Evolutionary conservation across 37 sponge, comb jelly and placozoan genomes (phyloP), one percentile per base, ranked within the genome.

Genomic region (Mnemiopsis leidyi): DNA sequence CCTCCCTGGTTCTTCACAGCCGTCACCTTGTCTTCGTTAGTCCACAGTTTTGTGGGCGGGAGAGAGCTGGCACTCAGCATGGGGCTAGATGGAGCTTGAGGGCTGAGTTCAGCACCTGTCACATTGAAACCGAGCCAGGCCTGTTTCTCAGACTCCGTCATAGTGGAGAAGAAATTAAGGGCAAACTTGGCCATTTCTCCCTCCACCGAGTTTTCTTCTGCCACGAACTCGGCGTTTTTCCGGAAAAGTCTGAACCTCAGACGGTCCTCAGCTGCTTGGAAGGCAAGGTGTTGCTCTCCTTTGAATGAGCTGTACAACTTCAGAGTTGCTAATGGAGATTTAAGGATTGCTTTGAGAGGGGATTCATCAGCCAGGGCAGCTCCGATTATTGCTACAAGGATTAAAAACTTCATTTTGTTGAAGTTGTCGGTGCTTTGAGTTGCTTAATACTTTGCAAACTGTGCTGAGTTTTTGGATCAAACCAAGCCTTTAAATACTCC

Each of bases 1-100:
- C 30, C 3, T 71, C 75, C 75, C 75, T 71, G 75, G 75, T 71
- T 71, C n/a, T 71, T 18, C 2, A 71, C 75, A 7, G 75, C 30
- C 3, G 75, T 71, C n/a, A 71, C 75, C 25, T n/a, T 28, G 5
- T 25, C 75, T 29, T n/a, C 30, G n/a, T 71, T 71, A 7, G 75
- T 71, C 75, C 75, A 71, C 21, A 71, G 30, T 28, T 29, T 71
- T n/a, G 25, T 5, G 20, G 75, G 75, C 3, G 75, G n/a, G n/a
- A 25, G 3, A 28, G 3, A 2, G 7, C n/a, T 18, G 3, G 21
- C 75, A 29, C 30, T 71, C 9, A 5, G 5, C 61, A 5, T 48
- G 21, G n/a, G n/a, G 30, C n/a, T 5, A 28, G 75, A 5, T 29
- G 7, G 7, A 71, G 75, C 75, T 13, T 71, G 5, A 7, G 7